Conservation (phyloP, 92 coral and sea anemone species). For the Zoanthus gigantus region DNA sequence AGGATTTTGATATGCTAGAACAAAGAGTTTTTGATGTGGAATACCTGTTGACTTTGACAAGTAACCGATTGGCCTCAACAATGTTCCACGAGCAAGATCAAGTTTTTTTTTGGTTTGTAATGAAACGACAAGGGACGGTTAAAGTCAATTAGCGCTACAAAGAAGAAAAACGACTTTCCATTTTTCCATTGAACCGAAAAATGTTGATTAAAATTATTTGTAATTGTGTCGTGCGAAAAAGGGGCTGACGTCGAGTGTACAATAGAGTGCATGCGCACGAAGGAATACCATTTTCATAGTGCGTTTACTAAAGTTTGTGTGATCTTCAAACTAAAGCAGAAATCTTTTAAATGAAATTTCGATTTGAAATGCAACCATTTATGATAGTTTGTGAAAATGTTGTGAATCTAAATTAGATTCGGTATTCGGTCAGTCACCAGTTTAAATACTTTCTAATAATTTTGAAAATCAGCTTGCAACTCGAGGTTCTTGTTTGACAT, state of each 20-base stretch:
- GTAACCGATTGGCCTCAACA: constrained; percentile 14
- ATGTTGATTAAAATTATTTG: neutral
- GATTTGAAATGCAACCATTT: too few species aligned
- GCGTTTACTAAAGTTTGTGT: neutral
- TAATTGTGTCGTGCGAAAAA: neutral
- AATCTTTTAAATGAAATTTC: too few species aligned
- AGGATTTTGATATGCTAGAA: constrained; percentile 5
- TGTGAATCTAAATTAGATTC: too few species aligned
- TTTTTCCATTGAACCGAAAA: constrained; percentile 15
- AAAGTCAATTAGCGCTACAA: constrained; percentile 27
- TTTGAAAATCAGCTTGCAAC: neutral
- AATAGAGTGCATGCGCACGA: neutral
- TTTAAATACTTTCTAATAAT: neutral
- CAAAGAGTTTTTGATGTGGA: neutral
- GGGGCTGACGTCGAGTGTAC: constrained; percentile 6
- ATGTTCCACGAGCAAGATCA: constrained; percentile 20
- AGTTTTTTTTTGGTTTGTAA: neutral
- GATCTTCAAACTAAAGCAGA: neutral
- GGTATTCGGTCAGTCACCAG: neutral
- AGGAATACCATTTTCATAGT: neutral
- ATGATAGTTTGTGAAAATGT: too few species aligned
- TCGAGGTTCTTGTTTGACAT: neutral
- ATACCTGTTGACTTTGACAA: constrained; percentile 16
- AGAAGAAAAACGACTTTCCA: neutral
- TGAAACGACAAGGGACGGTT: constrained; percentile 13